Evolutionary conservation across 2,888 invertebrate genomes (phyloP), one percentile per base, ranked within the genome.

Genomic region (Phortica okadai): DNA sequence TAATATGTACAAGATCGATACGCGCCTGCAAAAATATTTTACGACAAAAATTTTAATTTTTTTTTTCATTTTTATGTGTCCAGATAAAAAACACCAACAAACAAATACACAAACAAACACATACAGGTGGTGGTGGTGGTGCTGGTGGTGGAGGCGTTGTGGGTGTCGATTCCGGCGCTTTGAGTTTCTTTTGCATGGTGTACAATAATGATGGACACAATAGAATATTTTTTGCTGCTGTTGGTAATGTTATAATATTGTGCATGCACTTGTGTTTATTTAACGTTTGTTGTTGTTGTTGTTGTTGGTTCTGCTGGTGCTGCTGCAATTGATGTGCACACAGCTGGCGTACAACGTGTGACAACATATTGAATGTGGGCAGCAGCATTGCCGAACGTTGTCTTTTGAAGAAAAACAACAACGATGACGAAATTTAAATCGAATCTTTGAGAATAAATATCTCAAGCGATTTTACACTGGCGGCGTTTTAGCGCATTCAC

Each of bases 1-100:
- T 90, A 79, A 90, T 89, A 84, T 91, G 90, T 85, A 90, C 91
- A 89, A 90, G 84, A 85, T 88, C 90, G 87, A 90, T 90, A 81
- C 86, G 89, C 76, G 89, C 90, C 90, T 90, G 91, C 84, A 86
- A 88, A 82, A 84, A 79, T 75, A 72, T 14, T 74, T 25, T 44
- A 42, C 50, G 44, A n/a, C n/a, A 11, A 64, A 33, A 67, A 56
- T 56, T 33, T 21, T 58, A 79, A 73, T 45, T 56, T 14, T 5
- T 2, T 8, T 59, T 11, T 59, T 11, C 25, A n/a, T 59, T 59
- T 59, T n/a, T 59, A 5, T 25, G 25, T n/a, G n/a, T 59, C 8
- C 16, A 11, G 41, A 56, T 33, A 54, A 54, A 72, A 16, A 25
- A 33, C 33, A 66, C 4, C 66, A 69, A 44, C 21, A 6, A 16